Evolutionary conservation across 2,113 vertebrate genomes (phyloP).

Genomic region (Oenanthe oenanthe): DNA sequence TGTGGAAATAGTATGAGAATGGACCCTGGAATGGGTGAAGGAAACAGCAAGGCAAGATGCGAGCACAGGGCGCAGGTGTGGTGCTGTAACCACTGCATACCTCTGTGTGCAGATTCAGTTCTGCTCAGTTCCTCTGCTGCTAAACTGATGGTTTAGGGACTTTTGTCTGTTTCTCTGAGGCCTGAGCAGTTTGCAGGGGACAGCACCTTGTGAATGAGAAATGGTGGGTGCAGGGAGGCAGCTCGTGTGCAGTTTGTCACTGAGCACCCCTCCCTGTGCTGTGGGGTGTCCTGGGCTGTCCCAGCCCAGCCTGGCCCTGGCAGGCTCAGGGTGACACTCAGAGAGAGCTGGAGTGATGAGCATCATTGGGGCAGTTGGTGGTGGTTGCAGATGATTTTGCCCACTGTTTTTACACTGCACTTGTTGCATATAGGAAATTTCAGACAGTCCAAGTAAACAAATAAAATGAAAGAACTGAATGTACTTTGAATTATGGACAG

Average conservation of each 20-base stretch:
- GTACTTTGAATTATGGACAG: background rate
- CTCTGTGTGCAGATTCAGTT: background rate
- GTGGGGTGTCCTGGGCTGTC: background rate
- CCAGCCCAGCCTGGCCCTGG: background rate
- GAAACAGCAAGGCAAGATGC: background rate
- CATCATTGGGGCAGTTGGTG: background rate
- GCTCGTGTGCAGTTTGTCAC: background rate
- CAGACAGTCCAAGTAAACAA: background rate
- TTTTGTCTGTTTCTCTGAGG: background rate
- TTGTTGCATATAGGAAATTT: background rate
- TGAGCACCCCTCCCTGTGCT: background rate
- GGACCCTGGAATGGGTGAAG: background rate
- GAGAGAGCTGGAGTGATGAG: background rate
- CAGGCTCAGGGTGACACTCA: background rate
- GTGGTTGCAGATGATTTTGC: background rate
- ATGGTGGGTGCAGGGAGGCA: background rate
- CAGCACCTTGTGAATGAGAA: background rate
- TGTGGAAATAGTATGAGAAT: background rate
- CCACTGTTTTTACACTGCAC: fast-evolving
- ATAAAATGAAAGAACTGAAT: background rate
- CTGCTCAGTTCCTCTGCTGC: background rate
- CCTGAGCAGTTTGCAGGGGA: background rate
- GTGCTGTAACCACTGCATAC: fast-evolving
- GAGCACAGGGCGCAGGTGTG: fast-evolving
- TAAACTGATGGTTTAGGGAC: background rate